phyloP scores from a whole-genome alignment of 2,797 vertebrate species.

The Enteromius afrohamiltoni region DNA sequence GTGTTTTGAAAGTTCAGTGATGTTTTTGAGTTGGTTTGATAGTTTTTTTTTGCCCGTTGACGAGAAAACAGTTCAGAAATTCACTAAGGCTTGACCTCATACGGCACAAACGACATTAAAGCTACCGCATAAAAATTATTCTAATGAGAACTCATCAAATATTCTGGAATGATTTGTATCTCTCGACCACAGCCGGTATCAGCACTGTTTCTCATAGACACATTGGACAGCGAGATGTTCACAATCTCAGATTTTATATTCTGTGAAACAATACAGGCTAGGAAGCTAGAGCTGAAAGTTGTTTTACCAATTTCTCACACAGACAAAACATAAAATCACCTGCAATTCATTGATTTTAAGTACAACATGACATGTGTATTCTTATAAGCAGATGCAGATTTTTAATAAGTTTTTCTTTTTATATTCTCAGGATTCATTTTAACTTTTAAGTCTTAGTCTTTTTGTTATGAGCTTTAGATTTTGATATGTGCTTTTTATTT shows the following conservation, averaged over 20 bases:
- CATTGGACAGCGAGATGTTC: neutral
- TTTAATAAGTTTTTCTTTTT: neutral
- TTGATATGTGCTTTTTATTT: no score
- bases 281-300: neutral
- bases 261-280: neutral
- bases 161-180: constrained; percentile 24
- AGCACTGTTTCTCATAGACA: constrained; percentile 6
- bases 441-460: neutral
- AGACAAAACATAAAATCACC: neutral
- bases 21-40: constrained; percentile 18
- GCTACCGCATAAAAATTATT: constrained; percentile 28
- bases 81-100: neutral
- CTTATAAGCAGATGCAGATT: neutral
- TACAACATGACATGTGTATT: neutral
- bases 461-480: no score
- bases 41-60: constrained; percentile 14
- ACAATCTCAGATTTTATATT: neutral
- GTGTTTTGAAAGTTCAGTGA: constrained; percentile 49
- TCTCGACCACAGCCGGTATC: neutral
- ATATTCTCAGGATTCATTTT: neutral
- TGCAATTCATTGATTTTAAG: neutral
- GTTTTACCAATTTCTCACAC: neutral
- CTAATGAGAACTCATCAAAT: constrained; percentile 1
- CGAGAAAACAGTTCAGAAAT: constrained; percentile 3
- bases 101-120: constrained; percentile 12